A percentile compares a stretch with the other conserved stretches of the same genome.
phyloP scores from a whole-genome alignment of 2,888 invertebrate species.

The Hydraecia micacea region DNA sequence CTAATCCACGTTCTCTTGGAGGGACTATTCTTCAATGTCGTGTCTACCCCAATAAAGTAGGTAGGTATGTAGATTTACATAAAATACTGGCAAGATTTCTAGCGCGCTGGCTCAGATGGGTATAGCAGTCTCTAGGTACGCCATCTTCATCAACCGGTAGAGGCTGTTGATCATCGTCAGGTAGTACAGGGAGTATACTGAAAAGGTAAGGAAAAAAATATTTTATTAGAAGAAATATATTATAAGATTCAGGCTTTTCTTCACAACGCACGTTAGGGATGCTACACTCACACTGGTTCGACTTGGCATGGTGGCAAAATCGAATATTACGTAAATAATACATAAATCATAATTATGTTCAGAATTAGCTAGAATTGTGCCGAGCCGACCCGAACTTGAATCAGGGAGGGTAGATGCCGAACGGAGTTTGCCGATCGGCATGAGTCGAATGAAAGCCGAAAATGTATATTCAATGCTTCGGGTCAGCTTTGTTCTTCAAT shows the following conservation, averaged over 20 bases:
- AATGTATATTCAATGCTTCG: not conserved
- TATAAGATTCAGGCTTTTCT: not conserved
- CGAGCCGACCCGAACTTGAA: not conserved
- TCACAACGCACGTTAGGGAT: not conserved
- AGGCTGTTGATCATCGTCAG: constrained; percentile 83
- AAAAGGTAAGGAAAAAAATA: constrained; percentile 61
- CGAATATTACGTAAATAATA: too few relatives aligned
- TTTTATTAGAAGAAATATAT: not conserved
- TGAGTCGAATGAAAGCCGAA: not conserved
- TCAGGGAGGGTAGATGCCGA: not conserved
- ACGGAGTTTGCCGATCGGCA: not conserved
- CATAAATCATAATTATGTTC: too few relatives aligned
- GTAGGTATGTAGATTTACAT: not conserved
- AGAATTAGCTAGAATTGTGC: not conserved
- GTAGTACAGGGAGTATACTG: constrained; percentile 84
- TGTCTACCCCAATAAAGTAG: not conserved
- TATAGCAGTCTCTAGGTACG: constrained; percentile 80
- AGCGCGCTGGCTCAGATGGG: constrained; percentile 75
- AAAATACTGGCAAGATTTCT: constrained; percentile 32
- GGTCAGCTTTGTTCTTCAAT: not conserved
- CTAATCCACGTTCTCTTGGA: not conserved
- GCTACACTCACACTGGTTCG: not conserved
- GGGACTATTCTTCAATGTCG: not conserved
- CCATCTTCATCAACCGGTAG: constrained; percentile 83
- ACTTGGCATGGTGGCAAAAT: not conserved